Conservation (phyloP, 2,888 invertebrate genomes). For the Cyclophora punctaria region DNA sequence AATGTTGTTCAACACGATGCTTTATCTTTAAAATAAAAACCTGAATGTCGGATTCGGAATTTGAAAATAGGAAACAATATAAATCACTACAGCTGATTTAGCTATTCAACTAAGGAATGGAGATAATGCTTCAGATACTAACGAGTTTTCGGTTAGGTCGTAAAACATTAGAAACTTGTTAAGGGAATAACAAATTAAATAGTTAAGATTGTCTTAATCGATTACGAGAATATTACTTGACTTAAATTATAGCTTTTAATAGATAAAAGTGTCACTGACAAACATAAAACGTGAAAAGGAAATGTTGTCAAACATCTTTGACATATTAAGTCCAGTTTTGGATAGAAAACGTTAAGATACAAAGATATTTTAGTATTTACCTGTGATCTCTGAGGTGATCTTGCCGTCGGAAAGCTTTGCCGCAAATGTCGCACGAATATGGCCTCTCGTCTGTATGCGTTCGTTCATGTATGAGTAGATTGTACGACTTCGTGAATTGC, state of each 20-base stretch:
- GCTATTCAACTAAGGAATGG: slow-evolving; percentile 32
- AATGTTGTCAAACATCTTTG: neutral
- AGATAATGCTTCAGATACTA: slow-evolving; percentile 32
- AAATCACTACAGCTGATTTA: slow-evolving; percentile 41
- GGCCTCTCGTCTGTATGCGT: slow-evolving; percentile 98
- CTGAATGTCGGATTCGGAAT: slow-evolving; percentile 20
- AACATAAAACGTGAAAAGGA: slow-evolving; percentile 4
- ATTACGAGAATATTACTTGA: slow-evolving; percentile 26
- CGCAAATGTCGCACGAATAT: slow-evolving; percentile 98
- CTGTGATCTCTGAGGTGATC: slow-evolving; percentile 96
- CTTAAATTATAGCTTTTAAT: slow-evolving; percentile 13
- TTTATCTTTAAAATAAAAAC: slow-evolving; percentile 52
- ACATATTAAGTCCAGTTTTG: neutral
- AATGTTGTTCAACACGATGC: slow-evolving; percentile 44
- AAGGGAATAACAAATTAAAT: slow-evolving; percentile 32
- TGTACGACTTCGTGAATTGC: slow-evolving; percentile 98
- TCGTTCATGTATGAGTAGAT: slow-evolving; percentile 96
- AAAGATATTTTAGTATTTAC: slow-evolving; percentile 64
- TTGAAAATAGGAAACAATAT: slow-evolving; percentile 27
- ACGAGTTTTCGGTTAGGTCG: slow-evolving; percentile 28
- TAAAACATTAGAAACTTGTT: slow-evolving; percentile 28
- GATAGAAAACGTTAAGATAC: slow-evolving; percentile 2
- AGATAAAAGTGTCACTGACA: slow-evolving; percentile 19
- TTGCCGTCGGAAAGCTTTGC: slow-evolving; percentile 97
- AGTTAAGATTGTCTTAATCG: slow-evolving; percentile 33